Evolutionary conservation across 2,888 invertebrate genomes (phyloP), one percentile per base, ranked within the genome.

Genomic region (Hipparchia sbordonii): DNA sequence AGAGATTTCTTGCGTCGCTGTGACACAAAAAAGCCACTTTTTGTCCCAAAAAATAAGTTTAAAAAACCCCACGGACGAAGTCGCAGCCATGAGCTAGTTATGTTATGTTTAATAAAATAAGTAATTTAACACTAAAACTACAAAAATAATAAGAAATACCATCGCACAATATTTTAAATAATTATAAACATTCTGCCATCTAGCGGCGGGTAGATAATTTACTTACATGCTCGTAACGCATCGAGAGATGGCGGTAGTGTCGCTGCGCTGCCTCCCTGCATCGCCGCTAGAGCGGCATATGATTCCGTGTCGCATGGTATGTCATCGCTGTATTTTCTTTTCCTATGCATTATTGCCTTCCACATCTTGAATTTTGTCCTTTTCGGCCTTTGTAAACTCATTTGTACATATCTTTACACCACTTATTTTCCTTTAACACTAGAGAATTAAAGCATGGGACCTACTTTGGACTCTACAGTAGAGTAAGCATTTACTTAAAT

Each of bases 221-320:
- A 92, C 93, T 93, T 85, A 93, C 93, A 93, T 88, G 93, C 93
- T 82, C 93, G 88, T 48, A 93, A 84, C 39, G 93, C 93, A 81
- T 93, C 93, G 70, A 93, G 89, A 86, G 93, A 93, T 87, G 93
- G 93, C 89, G 93, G 93, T 82, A 93, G 84, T 60, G 93, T 93
- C 77, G 93, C 91, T 10, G 93, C 89, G 74, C 84, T 89, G 72
- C 93, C 93, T 89, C 93, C 92, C 74, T 90, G 84, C 91, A 93
- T 88, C 12, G 90, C 90, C 88, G 91, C 90, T 77, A 93, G 88
- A 75, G 92, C 89, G 84, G 91, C 89, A 83, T 92, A 93, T 1
- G 92, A 89, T 73, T 92, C 93, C 73, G 84, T 85, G 78, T 93
- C 93, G 78, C 91, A 90, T 72, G 89, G 87, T 65, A 89, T 76